Evolutionary conservation across 1,140 invertebrate genomes (phyloP).

Genomic region (Brachionus rotundiformis): DNA sequence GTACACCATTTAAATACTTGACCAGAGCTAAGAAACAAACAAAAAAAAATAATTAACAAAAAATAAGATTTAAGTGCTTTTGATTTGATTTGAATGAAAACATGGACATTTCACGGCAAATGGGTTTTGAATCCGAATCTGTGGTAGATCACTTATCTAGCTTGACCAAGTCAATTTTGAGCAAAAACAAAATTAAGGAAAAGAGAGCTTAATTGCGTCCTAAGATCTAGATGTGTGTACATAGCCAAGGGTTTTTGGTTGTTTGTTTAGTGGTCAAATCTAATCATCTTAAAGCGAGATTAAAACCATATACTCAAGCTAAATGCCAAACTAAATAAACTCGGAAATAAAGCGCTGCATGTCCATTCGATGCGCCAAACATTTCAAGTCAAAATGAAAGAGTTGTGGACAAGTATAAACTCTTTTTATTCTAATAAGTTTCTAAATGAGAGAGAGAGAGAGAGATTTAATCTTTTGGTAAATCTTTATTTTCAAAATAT

Average conservation of each 20-base stretch:
- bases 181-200: not conserved
- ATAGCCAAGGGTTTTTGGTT: not conserved
- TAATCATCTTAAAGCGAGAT: constrained; percentile 6
- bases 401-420: not conserved
- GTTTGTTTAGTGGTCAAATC: not conserved
- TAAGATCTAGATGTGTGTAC: not conserved
- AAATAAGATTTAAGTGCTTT: not conserved
- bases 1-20: not conserved
- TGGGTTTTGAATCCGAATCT: not conserved
- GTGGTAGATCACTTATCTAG: not conserved
- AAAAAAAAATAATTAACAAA: not conserved
- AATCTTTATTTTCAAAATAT: constrained; percentile 18
- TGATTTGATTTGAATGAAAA: not conserved
- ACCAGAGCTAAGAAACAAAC: not conserved
- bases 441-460: not conserved
- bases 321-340: constrained; percentile 6
- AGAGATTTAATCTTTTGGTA: not conserved
- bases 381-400: constrained; percentile 9
- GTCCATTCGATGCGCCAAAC: not conserved
- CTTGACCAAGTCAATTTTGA: not conserved
- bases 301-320: not conserved
- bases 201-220: not conserved
- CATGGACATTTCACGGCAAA: not conserved
- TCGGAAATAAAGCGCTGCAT: not conserved
- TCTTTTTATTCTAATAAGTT: constrained; percentile 3